Percentiles rank a stretch among this genome's conserved stretches.
These are phyloP conservation scores for Lycaon pictus DNA, from an alignment of 2,113 vertebrate genomes.

Conservation along the genomic window DNA sequence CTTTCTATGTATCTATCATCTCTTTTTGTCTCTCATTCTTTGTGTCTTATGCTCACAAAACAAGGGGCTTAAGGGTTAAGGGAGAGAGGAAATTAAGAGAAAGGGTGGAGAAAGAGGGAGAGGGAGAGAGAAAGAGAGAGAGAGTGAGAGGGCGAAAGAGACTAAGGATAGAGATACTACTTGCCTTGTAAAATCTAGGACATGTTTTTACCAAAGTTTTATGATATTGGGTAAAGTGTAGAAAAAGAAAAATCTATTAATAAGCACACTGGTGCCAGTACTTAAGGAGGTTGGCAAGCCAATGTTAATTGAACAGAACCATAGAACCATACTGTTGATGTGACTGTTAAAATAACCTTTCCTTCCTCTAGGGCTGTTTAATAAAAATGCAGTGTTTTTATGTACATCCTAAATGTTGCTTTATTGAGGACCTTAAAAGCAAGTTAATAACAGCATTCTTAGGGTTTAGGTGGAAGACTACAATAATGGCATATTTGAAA, in stretches of 20 bases:
- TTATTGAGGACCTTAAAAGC: slow-evolving; percentile 78
- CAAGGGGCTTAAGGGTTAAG: not conserved
- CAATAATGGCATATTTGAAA: slow-evolving; percentile 71
- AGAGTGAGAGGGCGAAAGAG: not conserved
- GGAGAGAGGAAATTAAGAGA: not conserved
- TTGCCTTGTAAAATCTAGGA: slow-evolving; percentile 29
- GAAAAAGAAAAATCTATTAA: slow-evolving; percentile 41
- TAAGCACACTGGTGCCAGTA: not conserved
- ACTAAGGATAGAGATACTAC: not conserved
- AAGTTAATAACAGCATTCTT: slow-evolving; percentile 77
- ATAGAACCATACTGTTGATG: slow-evolving; percentile 39
- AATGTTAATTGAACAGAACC: slow-evolving; percentile 61
- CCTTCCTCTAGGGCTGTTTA: slow-evolving; percentile 65
- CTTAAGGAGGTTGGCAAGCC: slow-evolving; percentile 13
- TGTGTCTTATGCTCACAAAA: not conserved
- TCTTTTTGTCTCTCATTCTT: not conserved
- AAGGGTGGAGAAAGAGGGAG: no score
- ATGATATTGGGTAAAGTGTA: slow-evolving; percentile 39
- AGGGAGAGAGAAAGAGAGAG: no score
- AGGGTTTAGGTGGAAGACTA: slow-evolving; percentile 49
- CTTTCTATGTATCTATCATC: not conserved
- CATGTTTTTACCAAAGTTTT: slow-evolving; percentile 13
- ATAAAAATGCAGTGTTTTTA: slow-evolving; percentile 75
- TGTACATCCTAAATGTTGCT: slow-evolving; percentile 65
- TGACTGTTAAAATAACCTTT: slow-evolving; percentile 67